Base-by-base conservation (phyloP, 2,113 vertebrate species). In the Spea multiplicata region DNA sequence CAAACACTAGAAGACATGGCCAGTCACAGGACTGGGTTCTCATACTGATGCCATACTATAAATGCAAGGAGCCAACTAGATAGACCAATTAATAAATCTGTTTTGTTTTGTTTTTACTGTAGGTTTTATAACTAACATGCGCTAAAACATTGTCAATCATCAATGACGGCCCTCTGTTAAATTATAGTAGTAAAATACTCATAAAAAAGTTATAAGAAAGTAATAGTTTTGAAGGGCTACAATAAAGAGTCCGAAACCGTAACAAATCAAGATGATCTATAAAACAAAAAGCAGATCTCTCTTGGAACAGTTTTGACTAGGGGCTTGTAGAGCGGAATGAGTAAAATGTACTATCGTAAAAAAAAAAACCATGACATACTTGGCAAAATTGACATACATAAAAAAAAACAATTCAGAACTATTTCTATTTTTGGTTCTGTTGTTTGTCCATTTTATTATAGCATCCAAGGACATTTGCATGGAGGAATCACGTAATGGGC, bases 151-250 rank as follows among this genome's bases (percentile, higher is more conserved):
- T 59, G 55, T 1, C 3, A 59, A 59, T 59, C 14, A 13, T 59
- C 9, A 59, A 9, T 1, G 10, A 59, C 10, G 2, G 14, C 55
- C 55, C 4, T 0, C 14, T 13, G 12, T 74, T 77, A 17, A 68
- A 83, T 70, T 78, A 84, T 67, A 66, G 84, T 89, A 88, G 89
- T 86, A 66, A 66, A 55, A 46, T 8, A 76, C 49, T 52, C 44
- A 71, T 81, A 53, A 75, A 67, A 74, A 66, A 70, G 44, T 6
- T 71, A 10, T 3, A 83, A 88, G 87, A 86, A 83, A 70, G 46
- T 16, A 30, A 64, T 80, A 4, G 14, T 5, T 55, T 8, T 65
- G 55, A 73, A 48, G 0, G 68, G 48, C 62, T 71, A 61, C 5
- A 7, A 74, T 76, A 76, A 68, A 73, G 3, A 44, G 16, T 45